Evolutionary conservation across 2,113 vertebrate genomes (phyloP).

Genomic region (Carettochelys insculpta): DNA sequence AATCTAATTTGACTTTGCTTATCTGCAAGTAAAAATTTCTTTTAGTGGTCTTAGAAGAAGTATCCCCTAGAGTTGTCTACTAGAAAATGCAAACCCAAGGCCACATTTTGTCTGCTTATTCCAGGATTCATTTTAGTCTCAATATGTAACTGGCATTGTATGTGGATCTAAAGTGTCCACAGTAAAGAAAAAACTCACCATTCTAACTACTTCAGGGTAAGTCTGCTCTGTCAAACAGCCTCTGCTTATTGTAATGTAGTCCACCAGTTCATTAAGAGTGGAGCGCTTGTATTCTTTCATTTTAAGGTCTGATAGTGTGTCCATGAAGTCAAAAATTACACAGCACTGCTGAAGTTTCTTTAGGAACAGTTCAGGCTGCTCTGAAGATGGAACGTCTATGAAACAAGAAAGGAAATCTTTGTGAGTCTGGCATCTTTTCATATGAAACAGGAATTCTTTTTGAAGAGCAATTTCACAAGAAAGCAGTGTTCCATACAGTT

Average conservation of each 20-base stretch:
- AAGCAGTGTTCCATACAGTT: slow-evolving; percentile 63
- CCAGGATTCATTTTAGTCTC: slow-evolving; percentile 27
- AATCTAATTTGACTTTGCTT: slow-evolving; percentile 30
- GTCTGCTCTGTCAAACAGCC: slow-evolving; percentile 99
- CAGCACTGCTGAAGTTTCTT: slow-evolving; percentile 99
- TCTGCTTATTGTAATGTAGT: slow-evolving; percentile 99
- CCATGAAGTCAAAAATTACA: slow-evolving; percentile 99
- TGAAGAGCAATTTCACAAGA: slow-evolving; percentile 75
- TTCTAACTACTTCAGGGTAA: slow-evolving; percentile 99
- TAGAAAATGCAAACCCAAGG: slow-evolving; percentile 49
- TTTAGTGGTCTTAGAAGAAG: slow-evolving; percentile 36
- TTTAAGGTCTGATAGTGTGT: slow-evolving; percentile 99
- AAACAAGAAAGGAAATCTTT: slow-evolving; percentile 77
- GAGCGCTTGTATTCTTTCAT: slow-evolving; percentile 99
- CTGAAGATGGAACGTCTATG: slow-evolving; percentile 95
- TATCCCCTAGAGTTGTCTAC: slow-evolving; percentile 20
- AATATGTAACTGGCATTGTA: slow-evolving; percentile 4
- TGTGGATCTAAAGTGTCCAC: slow-evolving; percentile 64
- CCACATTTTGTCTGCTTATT: slow-evolving; percentile 55
- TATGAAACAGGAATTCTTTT: slow-evolving; percentile 75
- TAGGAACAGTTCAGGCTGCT: slow-evolving; percentile 99
- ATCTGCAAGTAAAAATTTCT: slow-evolving; percentile 19
- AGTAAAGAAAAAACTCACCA: slow-evolving; percentile 88
- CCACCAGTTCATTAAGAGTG: slow-evolving; percentile 99
- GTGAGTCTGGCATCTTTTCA: slow-evolving; percentile 78